A percentile compares a stretch with the other conserved stretches of the same genome.
These are phyloP conservation scores for Balaenoptera acutorostrata DNA, from an alignment of 2,113 vertebrate genomes.

Conservation along the genomic window DNA sequence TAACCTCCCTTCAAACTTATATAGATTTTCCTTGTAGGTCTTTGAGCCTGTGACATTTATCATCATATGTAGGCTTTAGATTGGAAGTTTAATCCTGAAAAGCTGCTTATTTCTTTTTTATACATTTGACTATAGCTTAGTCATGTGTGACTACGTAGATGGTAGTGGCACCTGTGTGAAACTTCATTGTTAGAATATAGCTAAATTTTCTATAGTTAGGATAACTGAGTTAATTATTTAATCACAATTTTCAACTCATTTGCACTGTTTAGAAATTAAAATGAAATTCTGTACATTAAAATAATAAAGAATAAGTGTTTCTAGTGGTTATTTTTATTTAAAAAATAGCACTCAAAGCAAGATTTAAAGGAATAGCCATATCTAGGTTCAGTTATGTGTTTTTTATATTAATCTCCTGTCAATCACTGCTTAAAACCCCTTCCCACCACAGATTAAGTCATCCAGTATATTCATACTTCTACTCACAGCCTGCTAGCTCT, in stretches of 20 bases:
- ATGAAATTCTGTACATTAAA: neutral
- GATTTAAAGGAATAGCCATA: neutral
- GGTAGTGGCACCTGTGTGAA: neutral
- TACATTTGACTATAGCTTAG: neutral
- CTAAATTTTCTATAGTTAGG: neutral
- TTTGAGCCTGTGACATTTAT: neutral
- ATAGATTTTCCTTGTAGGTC: neutral
- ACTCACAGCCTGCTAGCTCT: neutral
- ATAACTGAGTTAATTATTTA: neutral
- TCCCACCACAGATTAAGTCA: neutral
- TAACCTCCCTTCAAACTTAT: neutral
- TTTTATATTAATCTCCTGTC: neutral
- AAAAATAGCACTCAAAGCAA: neutral
- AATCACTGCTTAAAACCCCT: neutral
- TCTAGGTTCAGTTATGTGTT: neutral
- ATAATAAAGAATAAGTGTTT: neutral
- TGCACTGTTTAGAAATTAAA: constrained; percentile 1
- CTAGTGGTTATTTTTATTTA: neutral
- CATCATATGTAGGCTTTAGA: neutral
- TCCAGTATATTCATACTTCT: neutral
- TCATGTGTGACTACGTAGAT: neutral
- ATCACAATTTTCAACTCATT: neutral
- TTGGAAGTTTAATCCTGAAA: neutral
- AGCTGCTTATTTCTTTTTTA: neutral
- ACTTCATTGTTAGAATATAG: neutral